A percentile compares a stretch with the other conserved stretches of the same genome.
phyloP scores from a whole-genome alignment of 30 jellyfish, hydroid and myxozoan genomes.

The Aurelia sp. region DNA sequence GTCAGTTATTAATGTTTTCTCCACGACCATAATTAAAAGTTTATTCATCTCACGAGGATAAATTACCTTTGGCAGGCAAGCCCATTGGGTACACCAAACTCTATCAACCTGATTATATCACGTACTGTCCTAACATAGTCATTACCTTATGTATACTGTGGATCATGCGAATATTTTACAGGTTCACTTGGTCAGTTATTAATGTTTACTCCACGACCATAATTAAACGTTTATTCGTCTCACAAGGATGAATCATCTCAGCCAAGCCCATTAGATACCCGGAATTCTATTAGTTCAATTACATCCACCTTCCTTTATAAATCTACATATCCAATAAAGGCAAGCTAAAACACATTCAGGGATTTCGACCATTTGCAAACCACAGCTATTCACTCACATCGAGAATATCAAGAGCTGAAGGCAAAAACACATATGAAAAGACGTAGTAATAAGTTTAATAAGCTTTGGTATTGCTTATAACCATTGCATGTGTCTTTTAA shows the following conservation, averaged over 20 bases:
- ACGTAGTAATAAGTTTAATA: slow-evolving; percentile 28
- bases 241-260: slow-evolving; percentile 9
- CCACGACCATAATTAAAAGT: too few relatives aligned
- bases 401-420: slow-evolving; percentile 13
- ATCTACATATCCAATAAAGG: slow-evolving; percentile 32
- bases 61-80: slow-evolving; percentile 50
- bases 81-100: slow-evolving; percentile 21
- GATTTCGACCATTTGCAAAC: slow-evolving; percentile 27
- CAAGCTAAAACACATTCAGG: slow-evolving; percentile 21
- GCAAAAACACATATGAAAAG: slow-evolving; percentile 33
- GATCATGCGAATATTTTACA: too few relatives aligned
- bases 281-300: slow-evolving; percentile 38
- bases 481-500: slow-evolving; percentile 52
- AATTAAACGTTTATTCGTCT: not conserved
- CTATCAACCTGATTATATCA: slow-evolving; percentile 23
- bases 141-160: too few relatives aligned
- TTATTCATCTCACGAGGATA: not conserved
- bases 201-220: too few relatives aligned
- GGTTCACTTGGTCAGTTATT: too few relatives aligned
- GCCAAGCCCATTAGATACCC: slow-evolving; percentile 46
- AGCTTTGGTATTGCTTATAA: slow-evolving; percentile 38
- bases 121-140: not conserved
- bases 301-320: slow-evolving; percentile 13
- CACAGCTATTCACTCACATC: slow-evolving; percentile 58
- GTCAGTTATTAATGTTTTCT: too few relatives aligned